A percentile compares a stretch with the other conserved stretches of the same genome.
These are phyloP conservation scores for Oligia fasciuncula DNA, from an alignment of 2,888 invertebrate genomes.

Conservation along the genomic window DNA sequence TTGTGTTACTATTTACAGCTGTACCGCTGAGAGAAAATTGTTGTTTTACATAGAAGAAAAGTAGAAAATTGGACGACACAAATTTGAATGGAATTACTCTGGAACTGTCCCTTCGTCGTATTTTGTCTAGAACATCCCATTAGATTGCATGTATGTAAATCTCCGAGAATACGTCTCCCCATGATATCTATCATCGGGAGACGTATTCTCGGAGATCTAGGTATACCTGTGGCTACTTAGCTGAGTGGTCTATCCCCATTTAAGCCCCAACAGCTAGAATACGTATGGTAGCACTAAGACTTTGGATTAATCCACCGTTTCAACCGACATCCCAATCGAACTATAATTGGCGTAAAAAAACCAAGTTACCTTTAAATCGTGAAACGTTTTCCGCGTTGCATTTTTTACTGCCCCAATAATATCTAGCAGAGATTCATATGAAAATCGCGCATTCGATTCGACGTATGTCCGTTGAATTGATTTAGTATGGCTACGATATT, in stretches of 20 bases:
- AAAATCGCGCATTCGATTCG: constrained; percentile 30
- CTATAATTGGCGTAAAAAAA: constrained; percentile 19
- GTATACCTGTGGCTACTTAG: background rate
- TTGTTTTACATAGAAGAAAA: background rate
- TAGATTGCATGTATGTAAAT: background rate
- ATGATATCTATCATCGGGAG: too few species aligned
- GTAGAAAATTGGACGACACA: background rate
- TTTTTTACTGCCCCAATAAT: constrained; percentile 41
- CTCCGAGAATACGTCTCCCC: background rate
- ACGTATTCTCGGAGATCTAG: background rate
- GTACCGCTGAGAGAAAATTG: background rate
- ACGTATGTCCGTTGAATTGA: constrained; percentile 37
- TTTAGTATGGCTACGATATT: constrained; percentile 39
- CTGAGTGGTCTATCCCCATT: background rate
- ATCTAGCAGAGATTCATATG: constrained; percentile 36
- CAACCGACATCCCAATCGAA: background rate
- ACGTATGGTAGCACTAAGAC: background rate
- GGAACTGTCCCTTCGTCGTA: background rate
- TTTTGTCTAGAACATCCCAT: background rate
- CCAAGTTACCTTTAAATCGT: constrained; percentile 32
- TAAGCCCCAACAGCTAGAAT: background rate
- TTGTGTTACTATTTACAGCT: background rate
- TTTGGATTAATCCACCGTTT: background rate
- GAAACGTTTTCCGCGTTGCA: constrained; percentile 40
- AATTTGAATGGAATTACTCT: background rate